Base-by-base conservation (phyloP, 92 coral and sea anemone species). In the Phenganax subtilis region DNA sequence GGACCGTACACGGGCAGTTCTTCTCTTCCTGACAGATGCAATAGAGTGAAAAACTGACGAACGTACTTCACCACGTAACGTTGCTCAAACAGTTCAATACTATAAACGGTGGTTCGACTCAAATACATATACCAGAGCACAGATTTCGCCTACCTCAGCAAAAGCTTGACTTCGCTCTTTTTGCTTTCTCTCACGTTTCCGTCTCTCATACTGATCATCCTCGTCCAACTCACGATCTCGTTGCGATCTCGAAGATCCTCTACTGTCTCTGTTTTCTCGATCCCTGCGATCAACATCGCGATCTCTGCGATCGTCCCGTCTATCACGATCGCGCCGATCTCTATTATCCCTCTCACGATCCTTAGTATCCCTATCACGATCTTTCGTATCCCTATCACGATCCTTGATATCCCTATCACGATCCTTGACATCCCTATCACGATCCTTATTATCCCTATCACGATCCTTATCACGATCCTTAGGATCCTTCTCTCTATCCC, bases 151-250 rank as follows among this genome's bases (percentile, higher is more conserved):
- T 73, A 94, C 98, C 94, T 94, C 97, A 52, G 88, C 92, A 63
- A 88, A 94, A 20, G 98, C 91, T 29, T 81, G 85, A 76, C 92
- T 96, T 57, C 93, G 83, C 85, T 92, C 98, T 6, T 96, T 85
- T 51, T 85, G 88, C 82, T 85, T 88, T 31, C 98, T 87, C 68
- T 94, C 98, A 11, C 87, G 94, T 64, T 93, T 88, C 64, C 98
- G 58, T 57, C 89, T 88, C 87, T 94, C 98, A 30, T 84, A 81
- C 82, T 85, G 81, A 47, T 94, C 98, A 68, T 86, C 88, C 64
- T 94, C 98, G 82, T 94, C 98, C 54, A 88, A 87, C 25, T 93
- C 97, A 54, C 93, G 86, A 29, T 90, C 82, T 44, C 82, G 30
- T 27, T 57, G 58, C 88, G 89, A 27, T 84, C 90, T 37, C 89